Evolutionary conservation across 2,113 vertebrate genomes (phyloP).

Genomic region (Diphyllodes magnificus): DNA sequence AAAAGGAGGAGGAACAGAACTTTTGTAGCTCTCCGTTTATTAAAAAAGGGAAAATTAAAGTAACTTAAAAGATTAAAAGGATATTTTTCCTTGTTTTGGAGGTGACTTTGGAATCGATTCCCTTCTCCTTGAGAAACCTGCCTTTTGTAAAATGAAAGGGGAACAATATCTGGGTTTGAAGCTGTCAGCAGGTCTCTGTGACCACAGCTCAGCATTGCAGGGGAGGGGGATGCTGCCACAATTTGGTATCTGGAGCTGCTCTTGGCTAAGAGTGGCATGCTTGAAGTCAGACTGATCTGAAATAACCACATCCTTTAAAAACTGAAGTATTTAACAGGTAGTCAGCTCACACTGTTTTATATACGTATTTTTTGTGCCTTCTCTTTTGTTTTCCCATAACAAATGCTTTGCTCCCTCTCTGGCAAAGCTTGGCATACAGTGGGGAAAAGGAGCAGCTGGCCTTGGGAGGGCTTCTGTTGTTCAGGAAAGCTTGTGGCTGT

Average conservation of each 20-base stretch:
- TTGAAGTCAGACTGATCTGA: background rate
- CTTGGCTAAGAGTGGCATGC: background rate
- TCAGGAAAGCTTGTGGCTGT: background rate
- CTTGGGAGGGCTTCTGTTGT: background rate
- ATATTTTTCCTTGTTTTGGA: background rate
- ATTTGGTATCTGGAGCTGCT: background rate
- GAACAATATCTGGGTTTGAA: background rate
- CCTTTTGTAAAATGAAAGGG: conserved; percentile 1
- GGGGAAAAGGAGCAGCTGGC: background rate
- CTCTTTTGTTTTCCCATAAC: background rate
- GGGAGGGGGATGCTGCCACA: accelerated
- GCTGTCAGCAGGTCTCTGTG: background rate
- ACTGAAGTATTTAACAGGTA: background rate
- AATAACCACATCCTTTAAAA: background rate
- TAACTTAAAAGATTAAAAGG: background rate
- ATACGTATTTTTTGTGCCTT: background rate
- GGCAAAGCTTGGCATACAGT: accelerated
- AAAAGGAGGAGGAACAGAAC: background rate
- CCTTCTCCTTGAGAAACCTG: background rate
- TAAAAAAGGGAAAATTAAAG: background rate
- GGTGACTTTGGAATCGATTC: background rate
- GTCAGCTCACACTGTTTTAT: background rate
- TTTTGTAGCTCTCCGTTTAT: background rate
- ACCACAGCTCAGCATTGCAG: background rate
- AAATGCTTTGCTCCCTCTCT: background rate